These are phyloP conservation scores for Trididemnum miniatum DNA, from an alignment of 23 tunicate species.

Conservation along the genomic window DNA sequence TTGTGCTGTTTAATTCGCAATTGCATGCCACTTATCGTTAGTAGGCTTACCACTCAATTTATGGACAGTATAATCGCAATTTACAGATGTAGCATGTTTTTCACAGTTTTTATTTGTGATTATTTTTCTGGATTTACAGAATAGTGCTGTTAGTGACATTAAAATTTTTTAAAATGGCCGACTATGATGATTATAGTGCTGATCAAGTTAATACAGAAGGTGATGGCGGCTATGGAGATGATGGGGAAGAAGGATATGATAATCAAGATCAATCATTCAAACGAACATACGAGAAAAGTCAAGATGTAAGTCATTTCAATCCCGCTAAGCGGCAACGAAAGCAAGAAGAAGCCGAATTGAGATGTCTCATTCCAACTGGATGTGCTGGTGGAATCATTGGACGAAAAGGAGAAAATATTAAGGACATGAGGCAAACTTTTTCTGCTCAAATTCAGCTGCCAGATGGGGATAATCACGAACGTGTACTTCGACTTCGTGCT, in stretches of 20 bases:
- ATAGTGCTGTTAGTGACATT: too few species aligned
- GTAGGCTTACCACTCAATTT: too few species aligned
- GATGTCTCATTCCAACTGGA: constrained; percentile 71
- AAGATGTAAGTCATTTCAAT: constrained; percentile 29
- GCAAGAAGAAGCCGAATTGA: constrained; percentile 51
- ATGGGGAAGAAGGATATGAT: not conserved
- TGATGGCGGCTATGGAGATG: not conserved
- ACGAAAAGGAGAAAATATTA: constrained; percentile 71
- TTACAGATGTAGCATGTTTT: too few species aligned
- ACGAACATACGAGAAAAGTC: constrained; percentile 52
- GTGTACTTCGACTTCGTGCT: constrained; percentile 76
- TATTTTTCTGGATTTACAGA: too few species aligned
- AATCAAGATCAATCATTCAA: constrained; percentile 44
- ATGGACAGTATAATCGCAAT: too few species aligned
- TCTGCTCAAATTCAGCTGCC: constrained; percentile 87
- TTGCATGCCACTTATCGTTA: too few species aligned
- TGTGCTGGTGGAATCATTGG: constrained; percentile 94
- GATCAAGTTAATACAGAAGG: not conserved
- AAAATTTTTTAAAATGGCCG: too few species aligned
- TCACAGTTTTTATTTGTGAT: too few species aligned
- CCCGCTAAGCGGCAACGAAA: constrained; percentile 49
- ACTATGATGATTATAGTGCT: not conserved
- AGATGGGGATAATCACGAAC: constrained; percentile 63
- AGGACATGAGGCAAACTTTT: constrained; percentile 81
- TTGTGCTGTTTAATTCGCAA: too few species aligned